Percentiles rank a stretch among this genome's conserved stretches.
phyloP scores from a whole-genome alignment of 1,140 invertebrate species.

The Hylyphantes graminicola region DNA sequence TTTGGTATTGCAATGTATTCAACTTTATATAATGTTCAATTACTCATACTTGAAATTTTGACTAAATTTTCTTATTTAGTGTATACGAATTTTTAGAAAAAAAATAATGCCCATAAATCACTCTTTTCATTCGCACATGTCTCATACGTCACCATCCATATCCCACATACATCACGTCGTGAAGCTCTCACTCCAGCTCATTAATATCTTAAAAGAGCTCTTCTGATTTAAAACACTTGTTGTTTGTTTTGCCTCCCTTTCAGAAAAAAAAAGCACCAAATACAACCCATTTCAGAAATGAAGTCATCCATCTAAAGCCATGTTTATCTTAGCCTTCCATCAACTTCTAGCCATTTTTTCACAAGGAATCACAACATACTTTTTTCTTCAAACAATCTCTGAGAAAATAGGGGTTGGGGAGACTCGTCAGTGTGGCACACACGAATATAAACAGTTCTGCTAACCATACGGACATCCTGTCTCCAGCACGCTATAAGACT shows the following conservation, averaged over 20 bases:
- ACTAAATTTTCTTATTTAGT: too few relatives aligned
- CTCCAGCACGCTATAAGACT: slow-evolving; percentile 24
- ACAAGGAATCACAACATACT: background rate
- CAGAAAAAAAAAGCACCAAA: background rate
- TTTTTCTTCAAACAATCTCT: slow-evolving; percentile 12
- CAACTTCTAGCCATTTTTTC: background rate
- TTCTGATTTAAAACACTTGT: too few relatives aligned
- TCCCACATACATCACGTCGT: background rate
- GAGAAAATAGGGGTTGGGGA: background rate
- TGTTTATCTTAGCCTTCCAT: slow-evolving; percentile 22
- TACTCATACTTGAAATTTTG: too few relatives aligned
- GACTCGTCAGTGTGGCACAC: slow-evolving; percentile 28
- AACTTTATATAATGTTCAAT: too few relatives aligned
- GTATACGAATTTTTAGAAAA: too few relatives aligned
- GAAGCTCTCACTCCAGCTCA: too few relatives aligned
- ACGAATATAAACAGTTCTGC: slow-evolving; percentile 39
- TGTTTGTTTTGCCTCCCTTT: too few relatives aligned
- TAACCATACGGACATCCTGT: slow-evolving; percentile 43
- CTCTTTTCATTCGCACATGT: background rate
- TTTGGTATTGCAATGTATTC: too few relatives aligned
- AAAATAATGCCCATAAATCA: background rate
- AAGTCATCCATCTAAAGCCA: background rate
- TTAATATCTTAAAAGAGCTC: too few relatives aligned
- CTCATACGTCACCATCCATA: background rate
- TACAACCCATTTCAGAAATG: background rate